Base-by-base conservation (phyloP, 2,888 invertebrate genomes). In the Creontiades dilutus region DNA sequence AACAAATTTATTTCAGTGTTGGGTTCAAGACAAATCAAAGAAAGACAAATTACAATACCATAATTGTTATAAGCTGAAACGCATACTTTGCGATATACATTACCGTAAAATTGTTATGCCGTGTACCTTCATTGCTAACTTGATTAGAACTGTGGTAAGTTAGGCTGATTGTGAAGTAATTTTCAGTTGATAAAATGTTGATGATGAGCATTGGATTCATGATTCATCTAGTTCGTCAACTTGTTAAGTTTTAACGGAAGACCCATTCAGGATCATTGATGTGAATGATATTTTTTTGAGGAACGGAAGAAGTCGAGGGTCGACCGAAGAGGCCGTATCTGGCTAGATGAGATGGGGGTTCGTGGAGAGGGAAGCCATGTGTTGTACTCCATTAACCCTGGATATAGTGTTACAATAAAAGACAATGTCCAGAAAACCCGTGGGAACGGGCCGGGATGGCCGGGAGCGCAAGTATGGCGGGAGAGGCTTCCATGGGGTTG, bases 301-400 rank as follows among this genome's bases (percentile, higher is more conserved):
- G 52, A 52, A 52, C 11, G 52, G 52, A 14, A 52, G 16, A 52
- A 52, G 52, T 52, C 5, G 75, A n/a, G 75, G 19, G 75, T 16
- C 75, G 19, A 19, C 9, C 2, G 2, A 28, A 19, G 19, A 28
- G 75, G 75, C 75, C 75, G 1, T 19, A 57, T 57, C 57, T 57
- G 4, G 57, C 75, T 52, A 11, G 52, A 52, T 52, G 52, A 11
- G 52, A 68, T 68, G 68, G 23, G 68, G 27, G 19, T 9, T 19
- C 3, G 68, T 23, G 68, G 37, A 19, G 47, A 78, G 78, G 47
- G 46, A 78, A 78, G 78, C 78, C 78, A 78, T 78, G 78, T 78
- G 78, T 78, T 78, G 78, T 78, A 78, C 78, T 78, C 78, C 78
- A 78, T 78, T 78, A 78, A 78, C 78, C 78, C 78, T 78, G 78